Conservation (phyloP, 1,140 invertebrate genomes). For the Maconellicoccus hirsutus region DNA sequence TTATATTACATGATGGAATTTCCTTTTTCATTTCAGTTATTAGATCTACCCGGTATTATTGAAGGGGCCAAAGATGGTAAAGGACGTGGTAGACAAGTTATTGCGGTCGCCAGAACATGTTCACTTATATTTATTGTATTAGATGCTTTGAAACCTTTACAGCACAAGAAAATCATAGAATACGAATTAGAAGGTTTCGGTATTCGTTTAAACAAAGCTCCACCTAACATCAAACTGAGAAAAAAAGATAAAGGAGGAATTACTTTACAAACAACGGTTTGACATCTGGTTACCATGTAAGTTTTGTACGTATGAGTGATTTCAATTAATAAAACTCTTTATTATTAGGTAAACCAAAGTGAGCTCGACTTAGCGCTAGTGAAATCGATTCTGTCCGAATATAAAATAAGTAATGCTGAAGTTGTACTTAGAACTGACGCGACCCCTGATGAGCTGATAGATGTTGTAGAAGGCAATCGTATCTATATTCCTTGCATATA, state of each 20-base stretch:
- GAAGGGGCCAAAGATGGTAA: slow-evolving; percentile 99
- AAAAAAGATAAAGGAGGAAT: slow-evolving; percentile 94
- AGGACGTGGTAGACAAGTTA: slow-evolving; percentile 96
- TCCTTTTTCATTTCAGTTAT: slow-evolving; percentile 48
- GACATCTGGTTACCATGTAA: not conserved
- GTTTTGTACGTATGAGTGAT: not conserved
- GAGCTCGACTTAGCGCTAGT: slow-evolving; percentile 93
- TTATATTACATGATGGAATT: not conserved
- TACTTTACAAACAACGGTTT: slow-evolving; percentile 71
- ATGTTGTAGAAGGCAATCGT: slow-evolving; percentile 96
- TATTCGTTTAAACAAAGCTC: slow-evolving; percentile 88
- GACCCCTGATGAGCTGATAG: slow-evolving; percentile 94
- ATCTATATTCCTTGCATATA: slow-evolving; percentile 98
- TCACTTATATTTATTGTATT: slow-evolving; percentile 96
- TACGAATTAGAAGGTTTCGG: slow-evolving; percentile 99
- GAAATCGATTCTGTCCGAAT: slow-evolving; percentile 92
- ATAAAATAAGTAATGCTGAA: slow-evolving; percentile 98
- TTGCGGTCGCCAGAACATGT: slow-evolving; percentile 96
- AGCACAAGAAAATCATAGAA: slow-evolving; percentile 92
- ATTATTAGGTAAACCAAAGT: slow-evolving; percentile 65
- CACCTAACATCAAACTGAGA: slow-evolving; percentile 92
- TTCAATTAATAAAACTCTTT: too few relatives aligned
- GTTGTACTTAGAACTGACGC: slow-evolving; percentile 90
- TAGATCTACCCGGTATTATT: slow-evolving; percentile 99
- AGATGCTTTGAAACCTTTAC: slow-evolving; percentile 93